Evolutionary conservation across 2,888 invertebrate species (phyloP).

Genomic region (Cylindroiulus punctatus): DNA sequence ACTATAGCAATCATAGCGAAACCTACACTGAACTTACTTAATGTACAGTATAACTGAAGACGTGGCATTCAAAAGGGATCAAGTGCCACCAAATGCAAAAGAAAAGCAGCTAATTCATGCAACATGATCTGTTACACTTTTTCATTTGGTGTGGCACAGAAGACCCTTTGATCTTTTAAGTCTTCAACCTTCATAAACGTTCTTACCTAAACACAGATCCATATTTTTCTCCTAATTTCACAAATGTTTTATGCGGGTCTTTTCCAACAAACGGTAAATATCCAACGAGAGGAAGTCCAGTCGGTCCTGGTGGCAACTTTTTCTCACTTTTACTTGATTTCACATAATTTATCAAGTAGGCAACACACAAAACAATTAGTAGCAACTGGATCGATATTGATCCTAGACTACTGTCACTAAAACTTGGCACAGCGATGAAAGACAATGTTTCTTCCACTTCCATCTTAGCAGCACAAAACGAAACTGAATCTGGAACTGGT

Average conservation of each 20-base stretch:
- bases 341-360: background rate
- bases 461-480: background rate
- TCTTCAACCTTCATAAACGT: no score
- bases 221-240: background rate
- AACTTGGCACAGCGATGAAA: background rate
- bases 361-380: background rate
- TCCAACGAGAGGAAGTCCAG: conserved; percentile 11
- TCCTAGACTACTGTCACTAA: background rate
- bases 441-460: background rate
- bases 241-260: conserved; percentile 37
- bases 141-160: no score
- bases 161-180: no score
- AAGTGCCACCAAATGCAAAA: no score
- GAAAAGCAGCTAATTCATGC: no score
- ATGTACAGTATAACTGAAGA: no score
- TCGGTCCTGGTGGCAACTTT: conserved; percentile 20
- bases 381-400: background rate
- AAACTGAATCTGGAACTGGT: background rate
- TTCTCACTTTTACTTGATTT: background rate
- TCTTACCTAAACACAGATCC: conserved; percentile 45
- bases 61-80: no score
- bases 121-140: no score
- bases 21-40: background rate
- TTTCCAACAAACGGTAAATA: conserved; percentile 21
- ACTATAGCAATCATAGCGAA: no score